These are phyloP conservation scores for Apamea monoglypha DNA, from an alignment of 2,888 invertebrate species.

Conservation along the genomic window DNA sequence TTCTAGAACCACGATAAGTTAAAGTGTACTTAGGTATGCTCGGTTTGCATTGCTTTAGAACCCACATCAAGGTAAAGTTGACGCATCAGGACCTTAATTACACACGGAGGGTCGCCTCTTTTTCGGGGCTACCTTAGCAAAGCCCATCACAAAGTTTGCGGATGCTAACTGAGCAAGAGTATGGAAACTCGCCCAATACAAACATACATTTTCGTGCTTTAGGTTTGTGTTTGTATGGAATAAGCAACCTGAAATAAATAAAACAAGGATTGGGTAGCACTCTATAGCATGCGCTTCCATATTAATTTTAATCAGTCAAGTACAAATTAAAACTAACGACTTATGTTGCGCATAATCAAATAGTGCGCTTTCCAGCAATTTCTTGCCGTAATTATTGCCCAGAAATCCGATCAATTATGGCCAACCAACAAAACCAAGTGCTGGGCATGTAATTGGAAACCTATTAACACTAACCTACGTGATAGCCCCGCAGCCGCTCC, in stretches of 20 bases:
- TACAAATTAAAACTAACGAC: conserved; percentile 3
- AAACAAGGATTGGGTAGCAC: not conserved
- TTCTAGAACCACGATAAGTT: conserved; percentile 56
- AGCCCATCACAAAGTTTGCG: conserved; percentile 78
- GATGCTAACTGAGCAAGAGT: conserved; percentile 65
- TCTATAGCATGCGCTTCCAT: not conserved
- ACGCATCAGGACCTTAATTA: conserved; percentile 84
- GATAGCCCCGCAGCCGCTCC: conserved; percentile 20
- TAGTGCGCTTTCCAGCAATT: conserved; percentile 2
- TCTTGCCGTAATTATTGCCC: conserved; percentile 17
- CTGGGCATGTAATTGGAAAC: conserved; percentile 57
- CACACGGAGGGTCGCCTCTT: conserved; percentile 78
- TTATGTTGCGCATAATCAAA: conserved; percentile 8
- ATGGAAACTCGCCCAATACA: conserved; percentile 45
- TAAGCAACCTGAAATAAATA: conserved; percentile 1
- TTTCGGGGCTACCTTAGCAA: conserved; percentile 74
- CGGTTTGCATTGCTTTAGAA: conserved; percentile 78
- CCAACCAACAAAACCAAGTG: conserved; percentile 50
- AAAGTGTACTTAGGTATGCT: conserved; percentile 68
- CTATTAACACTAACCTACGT: conserved; percentile 58
- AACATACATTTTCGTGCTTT: conserved; percentile 35
- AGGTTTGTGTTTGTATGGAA: conserved; percentile 10
- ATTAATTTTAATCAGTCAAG: not conserved
- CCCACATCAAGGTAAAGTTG: conserved; percentile 84
- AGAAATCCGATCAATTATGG: conserved; percentile 34